Conservation (phyloP, 2,888 invertebrate genomes). For the Linnaemya tessellans region DNA sequence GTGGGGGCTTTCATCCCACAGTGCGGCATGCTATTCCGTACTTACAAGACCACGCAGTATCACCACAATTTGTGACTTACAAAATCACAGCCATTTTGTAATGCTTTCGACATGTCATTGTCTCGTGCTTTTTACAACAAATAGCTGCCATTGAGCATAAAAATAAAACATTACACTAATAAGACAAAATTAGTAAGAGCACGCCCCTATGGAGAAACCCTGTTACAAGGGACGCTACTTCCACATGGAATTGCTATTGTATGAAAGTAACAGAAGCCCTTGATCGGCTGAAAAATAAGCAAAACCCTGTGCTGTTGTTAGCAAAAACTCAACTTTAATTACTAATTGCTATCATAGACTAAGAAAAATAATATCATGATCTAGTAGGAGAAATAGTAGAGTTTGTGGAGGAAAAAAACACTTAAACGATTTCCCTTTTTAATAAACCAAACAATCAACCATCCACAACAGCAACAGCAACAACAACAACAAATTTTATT, state of each 20-base stretch:
- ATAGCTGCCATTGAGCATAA: too few species aligned
- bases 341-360: constrained; percentile 76
- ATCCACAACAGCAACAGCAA: constrained; percentile 21
- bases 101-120: too few species aligned
- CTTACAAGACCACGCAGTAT: too few species aligned
- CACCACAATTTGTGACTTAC: too few species aligned
- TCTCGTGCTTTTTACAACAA: too few species aligned
- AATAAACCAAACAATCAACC: constrained; percentile 64
- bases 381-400: constrained; percentile 39
- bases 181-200: background rate
- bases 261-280: constrained; percentile 58
- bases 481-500: constrained; percentile 31
- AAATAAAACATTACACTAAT: too few species aligned
- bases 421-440: constrained; percentile 75
- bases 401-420: constrained; percentile 20
- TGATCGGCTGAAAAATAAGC: constrained; percentile 47
- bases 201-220: background rate
- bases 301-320: constrained; percentile 44
- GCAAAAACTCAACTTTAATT: constrained; percentile 75
- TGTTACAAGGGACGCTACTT: background rate
- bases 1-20: too few species aligned
- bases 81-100: too few species aligned
- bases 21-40: too few species aligned
- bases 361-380: constrained; percentile 13
- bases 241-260: constrained; percentile 3